phyloP scores from a whole-genome alignment of 2,888 invertebrate genomes.

The Acrocyrtus sp. region DNA sequence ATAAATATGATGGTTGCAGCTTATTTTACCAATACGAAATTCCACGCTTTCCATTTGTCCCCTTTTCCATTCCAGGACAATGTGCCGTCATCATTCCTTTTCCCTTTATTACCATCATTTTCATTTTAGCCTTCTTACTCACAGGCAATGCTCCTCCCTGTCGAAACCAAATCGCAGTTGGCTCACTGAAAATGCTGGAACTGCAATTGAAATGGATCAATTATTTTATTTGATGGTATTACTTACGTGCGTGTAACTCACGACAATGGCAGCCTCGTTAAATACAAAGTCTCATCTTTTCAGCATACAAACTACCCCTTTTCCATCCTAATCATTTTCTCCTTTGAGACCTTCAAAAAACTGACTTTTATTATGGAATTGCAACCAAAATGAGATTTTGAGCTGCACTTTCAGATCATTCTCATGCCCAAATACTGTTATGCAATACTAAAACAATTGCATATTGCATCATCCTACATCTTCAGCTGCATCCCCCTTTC shows the following conservation, averaged over 20 bases:
- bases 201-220: slow-evolving; percentile 21
- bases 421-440: neutral
- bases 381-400: slow-evolving; percentile 38
- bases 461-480: too few species aligned
- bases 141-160: neutral
- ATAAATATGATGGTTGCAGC: neutral
- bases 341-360: slow-evolving; percentile 37
- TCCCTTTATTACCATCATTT: slow-evolving; percentile 23
- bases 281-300: slow-evolving; percentile 11
- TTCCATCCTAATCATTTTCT: slow-evolving; percentile 24
- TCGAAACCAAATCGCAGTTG: neutral
- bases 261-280: slow-evolving; percentile 40
- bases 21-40: neutral
- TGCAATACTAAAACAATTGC: neutral
- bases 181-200: neutral
- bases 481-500: neutral
- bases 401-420: neutral
- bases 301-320: slow-evolving; percentile 21
- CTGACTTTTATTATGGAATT: slow-evolving; percentile 29
- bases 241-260: slow-evolving; percentile 47
- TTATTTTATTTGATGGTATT: slow-evolving; percentile 50
- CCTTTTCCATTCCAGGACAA: neutral
- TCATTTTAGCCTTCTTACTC: slow-evolving; percentile 5
- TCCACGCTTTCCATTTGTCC: neutral
- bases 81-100: neutral